Conservation (phyloP, 1,140 invertebrate species). For the Heliconius hermathena region DNA sequence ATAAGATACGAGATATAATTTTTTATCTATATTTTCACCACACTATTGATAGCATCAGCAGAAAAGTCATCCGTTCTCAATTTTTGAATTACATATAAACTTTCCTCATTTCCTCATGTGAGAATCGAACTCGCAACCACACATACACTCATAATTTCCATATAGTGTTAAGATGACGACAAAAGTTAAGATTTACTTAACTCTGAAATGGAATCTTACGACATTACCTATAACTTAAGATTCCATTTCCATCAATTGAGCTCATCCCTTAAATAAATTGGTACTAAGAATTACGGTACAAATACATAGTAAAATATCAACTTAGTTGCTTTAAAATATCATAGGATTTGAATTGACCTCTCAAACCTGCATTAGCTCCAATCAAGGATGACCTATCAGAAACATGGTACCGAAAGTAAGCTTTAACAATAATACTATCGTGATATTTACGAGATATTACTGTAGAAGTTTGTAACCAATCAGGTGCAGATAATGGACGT, state of each 20-base stretch:
- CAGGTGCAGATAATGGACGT: not conserved
- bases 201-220: not conserved
- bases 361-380: slow-evolving; percentile 31
- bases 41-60: too few relatives aligned
- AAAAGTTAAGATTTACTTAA: not conserved
- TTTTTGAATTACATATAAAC: too few relatives aligned
- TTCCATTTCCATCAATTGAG: not conserved
- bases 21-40: too few relatives aligned
- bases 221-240: not conserved
- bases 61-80: too few relatives aligned
- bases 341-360: slow-evolving; percentile 31
- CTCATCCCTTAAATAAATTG: slow-evolving; percentile 22
- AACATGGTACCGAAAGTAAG: slow-evolving; percentile 21
- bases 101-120: too few relatives aligned
- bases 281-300: slow-evolving; percentile 28
- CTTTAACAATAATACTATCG: slow-evolving; percentile 18
- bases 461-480: not conserved
- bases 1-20: too few relatives aligned
- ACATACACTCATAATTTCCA: not conserved
- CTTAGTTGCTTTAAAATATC: slow-evolving; percentile 19
- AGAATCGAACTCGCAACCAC: too few relatives aligned
- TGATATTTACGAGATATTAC: slow-evolving; percentile 14
- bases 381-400: slow-evolving; percentile 30
- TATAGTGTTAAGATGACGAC: not conserved
- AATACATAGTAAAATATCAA: slow-evolving; percentile 24